Evolutionary conservation across 2,113 vertebrate species (phyloP).

Genomic region (Todiramphus saurophagus): DNA sequence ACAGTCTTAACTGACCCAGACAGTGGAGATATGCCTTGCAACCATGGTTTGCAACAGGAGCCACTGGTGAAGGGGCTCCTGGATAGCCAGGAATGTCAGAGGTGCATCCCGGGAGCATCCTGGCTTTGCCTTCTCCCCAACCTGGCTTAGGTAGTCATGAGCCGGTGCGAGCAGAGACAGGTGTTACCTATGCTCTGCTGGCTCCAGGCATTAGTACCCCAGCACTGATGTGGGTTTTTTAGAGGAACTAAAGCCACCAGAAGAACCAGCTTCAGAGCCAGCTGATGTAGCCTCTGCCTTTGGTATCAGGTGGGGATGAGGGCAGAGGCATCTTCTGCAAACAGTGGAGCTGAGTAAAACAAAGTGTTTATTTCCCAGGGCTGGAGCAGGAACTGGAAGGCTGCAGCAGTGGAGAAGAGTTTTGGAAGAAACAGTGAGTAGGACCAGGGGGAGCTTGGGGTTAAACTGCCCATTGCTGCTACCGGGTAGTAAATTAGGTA

Average conservation of each 20-base stretch:
- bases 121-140: background rate
- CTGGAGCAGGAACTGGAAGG: background rate
- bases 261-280: background rate
- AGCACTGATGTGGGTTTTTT: background rate
- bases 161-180: background rate
- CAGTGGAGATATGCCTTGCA: rapidly evolving
- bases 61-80: background rate
- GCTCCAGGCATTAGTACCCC: background rate
- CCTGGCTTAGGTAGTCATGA: background rate
- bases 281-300: background rate
- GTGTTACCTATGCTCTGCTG: background rate
- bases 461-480: background rate
- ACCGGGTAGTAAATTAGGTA: background rate
- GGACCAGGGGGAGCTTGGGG: background rate
- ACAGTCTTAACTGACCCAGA: background rate
- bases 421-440: background rate
- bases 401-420: background rate
- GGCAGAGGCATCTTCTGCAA: background rate
- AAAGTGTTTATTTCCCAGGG: background rate
- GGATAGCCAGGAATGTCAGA: background rate
- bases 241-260: background rate
- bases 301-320: background rate
- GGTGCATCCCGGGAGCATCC: background rate
- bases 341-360: background rate
- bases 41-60: background rate